A percentile compares a stretch with the other conserved stretches of the same genome.
Conservation (phyloP, 2,797 vertebrate genomes). For the Myiothlypis coronata region DNA sequence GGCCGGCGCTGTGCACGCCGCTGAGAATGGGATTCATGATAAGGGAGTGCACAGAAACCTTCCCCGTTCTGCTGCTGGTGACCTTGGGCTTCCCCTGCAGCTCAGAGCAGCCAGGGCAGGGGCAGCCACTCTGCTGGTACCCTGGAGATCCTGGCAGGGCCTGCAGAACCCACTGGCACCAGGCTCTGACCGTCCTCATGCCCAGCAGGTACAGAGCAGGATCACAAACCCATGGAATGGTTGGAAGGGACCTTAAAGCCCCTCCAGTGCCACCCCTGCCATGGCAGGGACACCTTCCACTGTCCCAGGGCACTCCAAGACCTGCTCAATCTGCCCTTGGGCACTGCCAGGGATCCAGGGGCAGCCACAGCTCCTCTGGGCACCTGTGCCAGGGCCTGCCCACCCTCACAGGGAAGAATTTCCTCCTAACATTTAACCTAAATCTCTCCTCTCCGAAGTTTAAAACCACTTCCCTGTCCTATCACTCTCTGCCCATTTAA, state of each 20-base stretch:
- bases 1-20: rapidly evolving
- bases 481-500: background rate
- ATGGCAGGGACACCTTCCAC: background rate
- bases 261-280: background rate
- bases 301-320: background rate
- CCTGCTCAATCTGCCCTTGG: rapidly evolving
- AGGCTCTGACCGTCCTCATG: rapidly evolving
- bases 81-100: background rate
- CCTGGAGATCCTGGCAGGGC: too few relatives aligned
- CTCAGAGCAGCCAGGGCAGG: background rate
- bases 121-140: rapidly evolving
- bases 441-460: background rate
- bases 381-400: background rate
- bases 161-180: rapidly evolving
- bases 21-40: background rate
- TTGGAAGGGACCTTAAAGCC: background rate
- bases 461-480: background rate
- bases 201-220: background rate
- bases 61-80: background rate
- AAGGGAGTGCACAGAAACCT: rapidly evolving
- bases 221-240: background rate
- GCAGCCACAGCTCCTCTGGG: background rate
- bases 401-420: background rate
- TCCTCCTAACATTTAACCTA: background rate
- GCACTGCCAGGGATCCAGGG: background rate